Evolutionary conservation across 1,140 invertebrate genomes (phyloP).

Genomic region (Bombus confusus): DNA sequence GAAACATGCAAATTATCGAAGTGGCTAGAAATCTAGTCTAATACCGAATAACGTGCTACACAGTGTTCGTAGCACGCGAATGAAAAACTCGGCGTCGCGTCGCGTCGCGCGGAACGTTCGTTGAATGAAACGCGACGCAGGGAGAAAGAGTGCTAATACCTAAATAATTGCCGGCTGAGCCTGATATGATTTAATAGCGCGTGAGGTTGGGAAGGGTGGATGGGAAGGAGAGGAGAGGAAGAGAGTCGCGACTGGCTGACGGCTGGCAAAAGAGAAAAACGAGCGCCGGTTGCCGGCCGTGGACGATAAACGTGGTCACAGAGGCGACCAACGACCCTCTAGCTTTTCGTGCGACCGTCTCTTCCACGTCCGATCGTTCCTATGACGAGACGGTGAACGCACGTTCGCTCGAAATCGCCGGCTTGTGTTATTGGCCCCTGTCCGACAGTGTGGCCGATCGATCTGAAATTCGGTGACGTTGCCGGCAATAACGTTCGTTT

Average conservation of each 20-base stretch:
- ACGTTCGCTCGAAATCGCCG: slow-evolving; percentile 45
- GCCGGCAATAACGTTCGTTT: slow-evolving; percentile 52
- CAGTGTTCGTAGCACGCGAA: neutral
- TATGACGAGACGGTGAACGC: slow-evolving; percentile 25
- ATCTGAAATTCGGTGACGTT: slow-evolving; percentile 47
- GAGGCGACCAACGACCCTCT: slow-evolving; percentile 39
- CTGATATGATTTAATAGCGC: slow-evolving; percentile 76
- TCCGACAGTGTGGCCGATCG: slow-evolving; percentile 50
- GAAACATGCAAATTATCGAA: neutral
- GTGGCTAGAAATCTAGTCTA: neutral
- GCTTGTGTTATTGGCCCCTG: slow-evolving; percentile 51
- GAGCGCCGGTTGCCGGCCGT: slow-evolving; percentile 27
- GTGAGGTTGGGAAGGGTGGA: neutral
- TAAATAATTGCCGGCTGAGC: slow-evolving; percentile 77
- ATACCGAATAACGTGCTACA: neutral
- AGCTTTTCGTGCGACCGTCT: slow-evolving; percentile 5
- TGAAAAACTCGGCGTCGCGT: neutral
- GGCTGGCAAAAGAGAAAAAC: slow-evolving; percentile 45
- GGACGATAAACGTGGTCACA: slow-evolving; percentile 59
- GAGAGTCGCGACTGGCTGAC: slow-evolving; percentile 22
- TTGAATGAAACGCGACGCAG: slow-evolving; percentile 29
- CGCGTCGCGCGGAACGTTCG: too few species aligned
- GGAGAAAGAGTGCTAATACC: slow-evolving; percentile 72
- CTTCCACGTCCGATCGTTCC: slow-evolving; percentile 30
- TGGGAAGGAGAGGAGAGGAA: neutral